Evolutionary conservation across 1,140 invertebrate genomes (phyloP), one percentile per base, ranked within the genome.

Genomic region (Triops cancriformis): DNA sequence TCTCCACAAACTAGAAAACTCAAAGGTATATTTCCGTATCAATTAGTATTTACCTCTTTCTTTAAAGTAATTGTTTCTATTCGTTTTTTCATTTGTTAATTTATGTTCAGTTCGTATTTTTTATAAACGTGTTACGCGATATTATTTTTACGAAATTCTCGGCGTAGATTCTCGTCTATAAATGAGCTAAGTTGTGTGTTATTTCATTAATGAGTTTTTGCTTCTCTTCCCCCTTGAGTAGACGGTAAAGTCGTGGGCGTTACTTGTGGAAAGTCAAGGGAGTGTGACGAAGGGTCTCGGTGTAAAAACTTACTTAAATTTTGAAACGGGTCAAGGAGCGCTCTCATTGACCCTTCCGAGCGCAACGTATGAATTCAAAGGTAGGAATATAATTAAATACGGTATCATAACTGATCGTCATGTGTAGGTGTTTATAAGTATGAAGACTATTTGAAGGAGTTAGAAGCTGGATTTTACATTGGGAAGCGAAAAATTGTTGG

Each of bases 1-100:
- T 73, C 73, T 80, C 12, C 79, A 80, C 31, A 80, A 79, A 26
- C 26, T 78, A 27, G 79, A 75, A 79, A 77, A 79, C 42, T 42
- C 74, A 6, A 73, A 74, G 18, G 79, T 80, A 74, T 26, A 78
- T 23, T 42, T 0, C 72, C 72, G 6, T 6, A 28, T 74, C 18
- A 1, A 74, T 37, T 42, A n/a, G 6, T 6, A 3, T 72, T 26
- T 23, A 3, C 26, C 23, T 3, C 7, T 37, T 37, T 37, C 7
- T 37, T 37, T 37, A n/a, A n/a, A n/a, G 2, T 72, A 72, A 3
- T 72, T 23, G 2, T 72, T 72, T 72, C 2, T 6, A 3, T 23
- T 72, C n/a, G 2, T 37, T 37, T 37, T 37, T 37, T 37, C 7
- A 37, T 37, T 37, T 37, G 31, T 37, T 7, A n/a, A n/a, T 37